phyloP scores from a whole-genome alignment of 2,888 invertebrate genomes.

The Protodeltote pygarga region DNA sequence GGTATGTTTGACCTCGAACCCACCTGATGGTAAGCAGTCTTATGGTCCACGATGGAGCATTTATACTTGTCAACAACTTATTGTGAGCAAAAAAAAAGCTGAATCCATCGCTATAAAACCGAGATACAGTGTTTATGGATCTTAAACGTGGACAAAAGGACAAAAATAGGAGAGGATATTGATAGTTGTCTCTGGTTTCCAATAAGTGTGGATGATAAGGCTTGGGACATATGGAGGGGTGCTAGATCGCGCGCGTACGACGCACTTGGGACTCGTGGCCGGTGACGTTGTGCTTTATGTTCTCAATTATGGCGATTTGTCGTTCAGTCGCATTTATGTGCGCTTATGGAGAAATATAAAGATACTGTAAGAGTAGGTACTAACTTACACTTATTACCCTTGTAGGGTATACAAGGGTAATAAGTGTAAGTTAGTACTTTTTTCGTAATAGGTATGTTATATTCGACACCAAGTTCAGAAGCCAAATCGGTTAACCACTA shows the following conservation, averaged over 20 bases:
- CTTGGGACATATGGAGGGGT: conserved; percentile 56
- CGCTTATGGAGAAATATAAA: not conserved
- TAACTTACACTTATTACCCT: conserved; percentile 6
- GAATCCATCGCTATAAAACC: too few relatives aligned
- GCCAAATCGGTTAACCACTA: too few relatives aligned
- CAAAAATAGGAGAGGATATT: conserved; percentile 69
- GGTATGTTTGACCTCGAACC: too few relatives aligned
- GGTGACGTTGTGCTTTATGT: conserved; percentile 58
- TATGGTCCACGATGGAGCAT: too few relatives aligned
- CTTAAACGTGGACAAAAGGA: conserved; percentile 53
- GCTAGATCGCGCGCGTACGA: conserved; percentile 48
- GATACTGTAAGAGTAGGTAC: not conserved
- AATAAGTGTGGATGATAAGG: conserved; percentile 71
- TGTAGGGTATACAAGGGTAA: conserved; percentile 2
- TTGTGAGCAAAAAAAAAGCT: too few relatives aligned
- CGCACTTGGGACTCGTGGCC: conserved; percentile 58
- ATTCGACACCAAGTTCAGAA: too few relatives aligned
- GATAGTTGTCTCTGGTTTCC: conserved; percentile 69
- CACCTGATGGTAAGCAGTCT: too few relatives aligned
- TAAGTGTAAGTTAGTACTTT: too few relatives aligned
- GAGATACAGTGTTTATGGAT: too few relatives aligned
- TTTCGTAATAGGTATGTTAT: too few relatives aligned
- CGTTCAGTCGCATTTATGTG: conserved; percentile 20
- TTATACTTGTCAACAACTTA: too few relatives aligned
- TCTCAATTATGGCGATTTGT: conserved; percentile 60